Conservation (phyloP, 2,113 vertebrate genomes). For the Thunnus thynnus region DNA sequence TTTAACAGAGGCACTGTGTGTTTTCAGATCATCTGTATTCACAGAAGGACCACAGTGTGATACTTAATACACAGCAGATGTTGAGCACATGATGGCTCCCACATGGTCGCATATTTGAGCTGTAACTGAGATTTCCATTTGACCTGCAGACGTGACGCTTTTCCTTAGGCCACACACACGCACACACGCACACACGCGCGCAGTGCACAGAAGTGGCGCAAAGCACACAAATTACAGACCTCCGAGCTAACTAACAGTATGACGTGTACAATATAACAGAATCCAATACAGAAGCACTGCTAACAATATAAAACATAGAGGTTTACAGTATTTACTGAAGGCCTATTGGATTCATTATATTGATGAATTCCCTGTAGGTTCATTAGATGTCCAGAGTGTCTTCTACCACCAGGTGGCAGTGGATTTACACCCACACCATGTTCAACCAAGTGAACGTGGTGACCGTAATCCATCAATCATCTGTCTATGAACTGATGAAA, state of each 20-base stretch:
- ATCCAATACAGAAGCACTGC: not conserved
- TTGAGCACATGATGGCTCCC: not conserved
- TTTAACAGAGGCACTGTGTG: not conserved
- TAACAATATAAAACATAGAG: not conserved
- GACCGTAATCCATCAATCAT: no score
- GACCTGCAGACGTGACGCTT: not conserved
- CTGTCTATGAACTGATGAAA: no score
- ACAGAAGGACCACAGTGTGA: not conserved
- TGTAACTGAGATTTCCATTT: slow-evolving; percentile 8
- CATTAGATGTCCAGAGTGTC: not conserved
- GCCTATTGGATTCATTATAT: not conserved
- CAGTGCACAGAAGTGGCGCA: not conserved
- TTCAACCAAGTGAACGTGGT: no score
- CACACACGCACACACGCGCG: not conserved
- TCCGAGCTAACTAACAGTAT: not conserved
- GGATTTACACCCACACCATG: no score
- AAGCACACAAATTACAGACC: not conserved
- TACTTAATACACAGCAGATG: not conserved
- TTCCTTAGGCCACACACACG: not conserved
- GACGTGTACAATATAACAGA: not conserved
- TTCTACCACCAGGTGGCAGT: not conserved
- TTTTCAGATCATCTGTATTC: slow-evolving; percentile 1
- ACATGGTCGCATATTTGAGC: not conserved
- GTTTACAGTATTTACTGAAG: no score
- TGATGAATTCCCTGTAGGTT: not conserved